Evolutionary conservation across 2,888 invertebrate genomes (phyloP), one percentile per base, ranked within the genome.

Genomic region (Mythimna ferrago): DNA sequence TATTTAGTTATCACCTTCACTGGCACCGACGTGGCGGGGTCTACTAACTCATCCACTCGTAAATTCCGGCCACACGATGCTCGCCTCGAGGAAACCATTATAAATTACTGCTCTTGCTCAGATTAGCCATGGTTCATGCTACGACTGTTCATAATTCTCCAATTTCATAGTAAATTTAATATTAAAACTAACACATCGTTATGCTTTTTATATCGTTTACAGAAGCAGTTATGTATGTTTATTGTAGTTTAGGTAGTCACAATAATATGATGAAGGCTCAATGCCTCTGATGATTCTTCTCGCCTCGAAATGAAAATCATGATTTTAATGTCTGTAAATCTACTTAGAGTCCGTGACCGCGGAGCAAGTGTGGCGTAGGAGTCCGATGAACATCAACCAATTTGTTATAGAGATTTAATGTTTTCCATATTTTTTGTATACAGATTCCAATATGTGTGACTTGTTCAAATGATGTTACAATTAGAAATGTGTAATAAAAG

Each of bases 361-460:
- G 5, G n/a, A 61, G 48, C 48, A n/a, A 70, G 19, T 6, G n/a
- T 62, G 26, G 54, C 14, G 35, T 19, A 32, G 9, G 62, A 32
- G 9, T 63, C n/a, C 9, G 26, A 56, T 62, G 11, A 44, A 57
- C 32, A 44, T 26, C 16, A 61, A 38, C 53, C 5, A 19, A 32
- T 60, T 19, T n/a, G 48, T 16, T 66, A 62, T 54, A 44, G 41
- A 62, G 14, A 54, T 65, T 38, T 11, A 54, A 60, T 41, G 32
- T 44, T 62, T 66, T 71, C 72, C 66, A 56, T 76, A 51, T 65
- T 65, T 64, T 65, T 68, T 73, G 73, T 73, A 73, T 62, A 44
- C 11, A n/a, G 54, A 62, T 65, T 73, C 73, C 57, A 66, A 58
- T 19, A 71, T 57, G 32, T 58, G 35, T 16, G 53, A 75, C 10